A percentile compares a stretch with the other conserved stretches of the same genome.
phyloP scores from a whole-genome alignment of 64 coral and sea anemone species.

The Exaiptasia diaphana region DNA sequence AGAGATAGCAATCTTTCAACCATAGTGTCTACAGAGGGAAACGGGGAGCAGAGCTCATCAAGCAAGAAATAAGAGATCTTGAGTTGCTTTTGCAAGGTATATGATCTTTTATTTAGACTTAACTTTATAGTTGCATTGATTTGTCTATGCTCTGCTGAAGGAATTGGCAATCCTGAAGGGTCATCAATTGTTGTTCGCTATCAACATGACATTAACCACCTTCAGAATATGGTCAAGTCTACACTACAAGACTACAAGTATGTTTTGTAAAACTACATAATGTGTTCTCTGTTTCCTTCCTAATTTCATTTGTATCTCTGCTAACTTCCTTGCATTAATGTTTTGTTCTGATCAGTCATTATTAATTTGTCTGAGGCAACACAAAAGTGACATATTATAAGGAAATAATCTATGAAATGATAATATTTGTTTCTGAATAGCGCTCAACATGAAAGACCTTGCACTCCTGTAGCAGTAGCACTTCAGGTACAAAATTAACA shows the following conservation, averaged over 20 bases:
- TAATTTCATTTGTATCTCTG: neutral
- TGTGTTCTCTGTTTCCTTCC: neutral
- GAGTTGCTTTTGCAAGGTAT: slow-evolving; percentile 54
- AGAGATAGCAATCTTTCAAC: neutral
- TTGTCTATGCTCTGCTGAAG: no score
- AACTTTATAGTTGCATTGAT: no score
- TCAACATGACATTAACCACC: slow-evolving; percentile 64
- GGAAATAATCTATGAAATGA: no score
- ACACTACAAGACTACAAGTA: slow-evolving; percentile 28
- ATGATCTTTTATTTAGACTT: no score
- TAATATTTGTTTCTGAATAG: neutral
- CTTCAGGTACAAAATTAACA: slow-evolving; percentile 11
- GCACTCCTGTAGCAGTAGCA: slow-evolving; percentile 29
- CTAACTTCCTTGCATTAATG: neutral
- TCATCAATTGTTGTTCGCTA: slow-evolving; percentile 62
- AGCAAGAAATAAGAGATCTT: slow-evolving; percentile 60
- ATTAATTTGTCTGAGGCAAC: no score
- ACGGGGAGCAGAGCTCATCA: slow-evolving; percentile 51
- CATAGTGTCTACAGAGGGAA: slow-evolving; percentile 27
- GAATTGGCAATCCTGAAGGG: slow-evolving; percentile 62
- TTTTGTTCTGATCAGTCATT: no score
- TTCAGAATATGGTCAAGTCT: slow-evolving; percentile 44
- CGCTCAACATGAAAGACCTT: slow-evolving; percentile 1
- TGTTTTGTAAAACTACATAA: neutral
- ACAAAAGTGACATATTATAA: no score